These are phyloP conservation scores for Macrobrachium nipponense DNA, from an alignment of 1,140 invertebrate species.

Conservation along the genomic window DNA sequence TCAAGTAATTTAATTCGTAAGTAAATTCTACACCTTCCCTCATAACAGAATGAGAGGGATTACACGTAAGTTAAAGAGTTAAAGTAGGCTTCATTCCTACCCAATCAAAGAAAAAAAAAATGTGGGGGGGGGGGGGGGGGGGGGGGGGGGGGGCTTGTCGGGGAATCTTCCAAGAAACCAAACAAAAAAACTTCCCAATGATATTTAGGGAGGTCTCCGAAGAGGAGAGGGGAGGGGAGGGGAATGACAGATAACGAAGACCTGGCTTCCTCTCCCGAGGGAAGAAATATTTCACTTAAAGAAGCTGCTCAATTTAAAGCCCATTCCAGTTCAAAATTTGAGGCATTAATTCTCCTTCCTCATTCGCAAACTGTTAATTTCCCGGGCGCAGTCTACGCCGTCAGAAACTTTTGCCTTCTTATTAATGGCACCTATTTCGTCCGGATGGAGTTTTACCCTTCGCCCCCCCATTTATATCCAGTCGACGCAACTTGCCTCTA, in stretches of 20 bases:
- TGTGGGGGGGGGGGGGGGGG: too few relatives aligned
- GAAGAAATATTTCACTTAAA: slow-evolving; percentile 36
- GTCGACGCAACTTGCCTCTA: neutral
- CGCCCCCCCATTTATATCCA: neutral
- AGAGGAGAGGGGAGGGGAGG: neutral
- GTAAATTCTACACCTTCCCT: too few relatives aligned
- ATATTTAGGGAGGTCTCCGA: neutral
- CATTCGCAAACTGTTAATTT: slow-evolving; percentile 61
- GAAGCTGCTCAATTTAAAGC: slow-evolving; percentile 47
- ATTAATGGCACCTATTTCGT: slow-evolving; percentile 56
- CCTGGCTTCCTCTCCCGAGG: neutral
- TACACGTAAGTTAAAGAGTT: too few relatives aligned
- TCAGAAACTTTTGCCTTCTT: slow-evolving; percentile 52
- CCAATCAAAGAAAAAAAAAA: too few relatives aligned
- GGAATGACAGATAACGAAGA: neutral
- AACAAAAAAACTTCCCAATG: too few relatives aligned
- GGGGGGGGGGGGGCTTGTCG: too few relatives aligned
- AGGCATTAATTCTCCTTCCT: slow-evolving; percentile 51
- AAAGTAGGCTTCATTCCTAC: too few relatives aligned
- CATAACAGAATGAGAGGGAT: too few relatives aligned
- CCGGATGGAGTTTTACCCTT: slow-evolving; percentile 11
- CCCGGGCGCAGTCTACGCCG: slow-evolving; percentile 30
- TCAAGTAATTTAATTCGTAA: too few relatives aligned
- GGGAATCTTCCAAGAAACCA: too few relatives aligned
- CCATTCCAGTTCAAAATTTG: slow-evolving; percentile 50